These are phyloP conservation scores for Phanerotoma sp. DNA, from an alignment of 2,888 invertebrate genomes.

Conservation along the genomic window DNA sequence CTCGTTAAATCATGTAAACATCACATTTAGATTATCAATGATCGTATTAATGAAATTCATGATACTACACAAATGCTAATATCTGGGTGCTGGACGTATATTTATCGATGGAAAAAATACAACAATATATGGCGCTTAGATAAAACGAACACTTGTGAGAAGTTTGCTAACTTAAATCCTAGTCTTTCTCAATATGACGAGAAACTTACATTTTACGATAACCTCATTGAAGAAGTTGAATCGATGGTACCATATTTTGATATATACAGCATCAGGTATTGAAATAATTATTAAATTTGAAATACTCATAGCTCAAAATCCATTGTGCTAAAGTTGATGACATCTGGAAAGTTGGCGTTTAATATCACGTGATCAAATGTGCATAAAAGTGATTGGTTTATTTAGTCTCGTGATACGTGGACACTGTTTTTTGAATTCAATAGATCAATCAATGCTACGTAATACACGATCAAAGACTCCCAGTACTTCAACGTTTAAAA, in stretches of 20 bases:
- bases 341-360: too few relatives aligned
- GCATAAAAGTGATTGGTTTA: too few relatives aligned
- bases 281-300: background rate
- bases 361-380: too few relatives aligned
- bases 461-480: too few relatives aligned
- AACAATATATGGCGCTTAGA: slow-evolving; percentile 76
- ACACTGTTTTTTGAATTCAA: too few relatives aligned
- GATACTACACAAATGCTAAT: slow-evolving; percentile 68
- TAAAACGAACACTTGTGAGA: slow-evolving; percentile 72
- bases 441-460: too few relatives aligned
- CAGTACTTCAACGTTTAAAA: too few relatives aligned
- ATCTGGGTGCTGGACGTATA: slow-evolving; percentile 66
- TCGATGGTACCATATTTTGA: slow-evolving; percentile 65
- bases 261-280: slow-evolving; percentile 66
- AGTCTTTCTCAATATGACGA: slow-evolving; percentile 74
- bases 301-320: too few relatives aligned
- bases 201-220: slow-evolving; percentile 80
- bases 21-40: slow-evolving; percentile 68
- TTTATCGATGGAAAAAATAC: slow-evolving; percentile 73
- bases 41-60: slow-evolving; percentile 67
- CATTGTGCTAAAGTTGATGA: too few relatives aligned
- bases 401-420: too few relatives aligned
- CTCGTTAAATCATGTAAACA: too few relatives aligned
- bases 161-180: slow-evolving; percentile 70
- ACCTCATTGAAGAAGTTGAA: slow-evolving; percentile 69